Evolutionary conservation across 2,797 vertebrate species (phyloP).

Genomic region (Myotis daubentonii): DNA sequence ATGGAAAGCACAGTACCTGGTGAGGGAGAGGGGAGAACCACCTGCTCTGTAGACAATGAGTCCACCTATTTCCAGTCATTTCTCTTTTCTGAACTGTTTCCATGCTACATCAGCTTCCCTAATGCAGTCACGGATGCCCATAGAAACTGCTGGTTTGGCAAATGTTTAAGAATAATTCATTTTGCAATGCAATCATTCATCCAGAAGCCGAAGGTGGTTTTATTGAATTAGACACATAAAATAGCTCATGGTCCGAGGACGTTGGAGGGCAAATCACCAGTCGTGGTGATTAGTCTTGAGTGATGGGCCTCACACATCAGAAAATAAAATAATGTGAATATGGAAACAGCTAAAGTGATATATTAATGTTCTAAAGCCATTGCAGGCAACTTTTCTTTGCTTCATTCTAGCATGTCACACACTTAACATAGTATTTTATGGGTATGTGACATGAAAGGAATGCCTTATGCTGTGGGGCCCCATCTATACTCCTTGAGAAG

Average conservation of each 20-base stretch:
- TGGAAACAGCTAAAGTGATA: conserved; percentile 54
- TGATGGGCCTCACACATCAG: conserved; percentile 60
- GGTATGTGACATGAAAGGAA: conserved; percentile 28
- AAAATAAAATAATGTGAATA: conserved; percentile 69
- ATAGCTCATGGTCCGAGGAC: conserved; percentile 72
- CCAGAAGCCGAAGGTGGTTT: conserved; percentile 66
- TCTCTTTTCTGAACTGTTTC: conserved; percentile 50
- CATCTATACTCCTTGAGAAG: background rate
- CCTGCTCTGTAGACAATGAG: background rate
- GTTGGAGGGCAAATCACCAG: conserved; percentile 66
- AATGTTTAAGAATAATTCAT: conserved; percentile 66
- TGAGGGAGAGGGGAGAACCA: background rate
- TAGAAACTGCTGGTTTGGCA: conserved; percentile 56
- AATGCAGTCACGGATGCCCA: conserved; percentile 46
- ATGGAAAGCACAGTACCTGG: background rate
- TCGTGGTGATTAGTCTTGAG: conserved; percentile 61
- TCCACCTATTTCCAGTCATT: conserved; percentile 12
- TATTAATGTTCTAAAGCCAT: conserved; percentile 9
- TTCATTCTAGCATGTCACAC: conserved; percentile 36
- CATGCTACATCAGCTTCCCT: background rate
- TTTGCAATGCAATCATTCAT: conserved; percentile 65
- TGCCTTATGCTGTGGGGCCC: background rate
- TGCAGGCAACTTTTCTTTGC: conserved; percentile 54
- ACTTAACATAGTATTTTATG: conserved; percentile 63
- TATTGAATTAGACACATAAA: conserved; percentile 74